These are phyloP conservation scores for Cervus canadensis DNA, from an alignment of 2,113 vertebrate species.

Conservation along the genomic window DNA sequence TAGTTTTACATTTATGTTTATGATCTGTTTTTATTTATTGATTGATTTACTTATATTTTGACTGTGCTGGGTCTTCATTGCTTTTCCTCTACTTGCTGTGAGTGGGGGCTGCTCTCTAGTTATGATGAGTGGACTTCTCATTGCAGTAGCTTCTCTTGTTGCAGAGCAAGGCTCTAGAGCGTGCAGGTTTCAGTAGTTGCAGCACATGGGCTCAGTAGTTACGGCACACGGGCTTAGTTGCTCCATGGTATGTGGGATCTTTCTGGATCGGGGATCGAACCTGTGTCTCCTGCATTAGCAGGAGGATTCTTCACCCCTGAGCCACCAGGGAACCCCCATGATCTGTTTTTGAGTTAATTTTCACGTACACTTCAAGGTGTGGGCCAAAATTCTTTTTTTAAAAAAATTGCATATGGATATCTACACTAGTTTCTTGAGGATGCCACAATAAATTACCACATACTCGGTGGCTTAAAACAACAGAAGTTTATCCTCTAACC, in stretches of 20 bases:
- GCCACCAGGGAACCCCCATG: not conserved
- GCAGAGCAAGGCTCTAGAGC: not conserved
- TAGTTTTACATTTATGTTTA: not conserved
- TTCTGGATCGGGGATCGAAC: not conserved
- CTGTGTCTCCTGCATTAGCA: not conserved
- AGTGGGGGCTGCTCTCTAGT: not conserved
- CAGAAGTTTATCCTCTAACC: not conserved
- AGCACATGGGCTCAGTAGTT: not conserved
- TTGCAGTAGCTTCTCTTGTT: not conserved
- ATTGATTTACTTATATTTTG: not conserved
- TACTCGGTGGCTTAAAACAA: not conserved
- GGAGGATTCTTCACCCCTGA: not conserved
- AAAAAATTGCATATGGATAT: not conserved
- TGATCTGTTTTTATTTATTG: not conserved
- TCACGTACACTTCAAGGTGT: not conserved
- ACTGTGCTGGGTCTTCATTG: not conserved
- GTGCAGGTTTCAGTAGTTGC: fast-evolving
- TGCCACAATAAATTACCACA: not conserved
- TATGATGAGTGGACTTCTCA: not conserved
- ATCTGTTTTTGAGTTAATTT: not conserved
- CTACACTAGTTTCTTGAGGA: not conserved
- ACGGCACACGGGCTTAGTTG: not conserved
- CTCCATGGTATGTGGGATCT: not conserved
- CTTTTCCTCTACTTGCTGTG: not conserved
- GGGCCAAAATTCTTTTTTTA: not conserved